phyloP scores from a whole-genome alignment of 2,113 vertebrate species.

The Poicephalus gulielmi region DNA sequence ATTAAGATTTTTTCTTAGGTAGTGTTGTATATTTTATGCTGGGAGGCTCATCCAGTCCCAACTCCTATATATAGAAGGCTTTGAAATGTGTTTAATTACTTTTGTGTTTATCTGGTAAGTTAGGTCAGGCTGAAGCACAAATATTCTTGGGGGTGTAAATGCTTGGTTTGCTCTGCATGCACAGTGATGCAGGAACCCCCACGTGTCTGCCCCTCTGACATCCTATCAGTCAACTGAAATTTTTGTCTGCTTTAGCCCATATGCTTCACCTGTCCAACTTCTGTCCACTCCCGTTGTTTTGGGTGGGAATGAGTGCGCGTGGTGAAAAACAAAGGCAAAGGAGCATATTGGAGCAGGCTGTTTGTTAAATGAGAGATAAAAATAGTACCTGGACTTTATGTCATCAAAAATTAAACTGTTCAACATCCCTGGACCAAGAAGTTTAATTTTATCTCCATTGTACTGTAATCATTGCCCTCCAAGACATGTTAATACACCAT shows the following conservation, averaged over 20 bases:
- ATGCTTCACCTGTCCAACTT: not conserved
- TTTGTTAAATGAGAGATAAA: not conserved
- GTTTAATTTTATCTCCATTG: slow-evolving; percentile 10
- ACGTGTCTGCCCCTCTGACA: not conserved
- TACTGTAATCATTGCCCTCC: not conserved
- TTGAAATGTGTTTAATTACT: not conserved
- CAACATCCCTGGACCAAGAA: not conserved
- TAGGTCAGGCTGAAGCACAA: not conserved
- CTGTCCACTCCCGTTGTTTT: not conserved
- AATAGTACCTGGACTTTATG: not conserved
- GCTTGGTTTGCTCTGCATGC: not conserved
- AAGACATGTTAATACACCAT: not conserved
- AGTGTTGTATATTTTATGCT: not conserved
- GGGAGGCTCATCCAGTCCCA: not conserved
- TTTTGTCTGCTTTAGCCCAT: not conserved
- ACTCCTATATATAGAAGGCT: not conserved
- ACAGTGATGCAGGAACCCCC: not conserved
- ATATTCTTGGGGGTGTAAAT: not conserved
- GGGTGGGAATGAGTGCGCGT: not conserved
- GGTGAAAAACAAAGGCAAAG: not conserved
- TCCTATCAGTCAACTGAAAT: not conserved
- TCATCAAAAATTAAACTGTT: not conserved
- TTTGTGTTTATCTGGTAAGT: not conserved
- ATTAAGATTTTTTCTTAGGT: not conserved
- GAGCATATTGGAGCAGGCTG: not conserved